Evolutionary conservation across 2,888 invertebrate species (phyloP).

Genomic region (Clostera curtula): DNA sequence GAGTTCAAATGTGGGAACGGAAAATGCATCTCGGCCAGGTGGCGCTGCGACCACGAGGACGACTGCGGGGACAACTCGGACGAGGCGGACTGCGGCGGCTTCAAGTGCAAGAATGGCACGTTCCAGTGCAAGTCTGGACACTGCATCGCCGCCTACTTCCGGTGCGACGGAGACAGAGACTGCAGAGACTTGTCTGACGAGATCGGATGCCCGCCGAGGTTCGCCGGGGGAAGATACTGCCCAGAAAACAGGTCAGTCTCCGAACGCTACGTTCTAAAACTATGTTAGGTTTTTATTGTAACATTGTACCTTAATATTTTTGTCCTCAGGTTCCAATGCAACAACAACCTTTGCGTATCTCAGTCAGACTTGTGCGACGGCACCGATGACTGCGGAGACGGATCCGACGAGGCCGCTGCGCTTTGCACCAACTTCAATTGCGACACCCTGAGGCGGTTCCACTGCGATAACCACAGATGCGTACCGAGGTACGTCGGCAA

Average conservation of each 20-base stretch:
- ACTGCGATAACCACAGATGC: constrained; percentile 92
- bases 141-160: constrained; percentile 91
- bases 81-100: constrained; percentile 87
- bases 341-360: constrained; percentile 93
- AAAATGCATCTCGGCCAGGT: constrained; percentile 92
- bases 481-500: constrained; percentile 75
- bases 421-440: constrained; percentile 91
- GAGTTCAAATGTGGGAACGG: constrained; percentile 92
- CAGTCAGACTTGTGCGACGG: constrained; percentile 94
- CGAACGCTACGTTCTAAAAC: background rate
- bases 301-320: too few species aligned
- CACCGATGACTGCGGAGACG: constrained; percentile 94
- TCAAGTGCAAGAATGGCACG: constrained; percentile 90
- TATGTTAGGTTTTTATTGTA: constrained; percentile 2
- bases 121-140: constrained; percentile 96
- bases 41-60: constrained; percentile 97
- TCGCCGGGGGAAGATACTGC: constrained; percentile 91
- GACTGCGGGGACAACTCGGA: constrained; percentile 98
- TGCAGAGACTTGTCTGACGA: constrained; percentile 94
- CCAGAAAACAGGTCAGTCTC: constrained; percentile 78
- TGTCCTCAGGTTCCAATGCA: constrained; percentile 86
- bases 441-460: constrained; percentile 88
- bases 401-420: constrained; percentile 87
- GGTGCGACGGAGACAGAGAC: constrained; percentile 92
- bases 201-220: constrained; percentile 90